These are phyloP conservation scores for Sepioteuthis lessoniana DNA, from an alignment of 2,888 invertebrate genomes.

Conservation along the genomic window DNA sequence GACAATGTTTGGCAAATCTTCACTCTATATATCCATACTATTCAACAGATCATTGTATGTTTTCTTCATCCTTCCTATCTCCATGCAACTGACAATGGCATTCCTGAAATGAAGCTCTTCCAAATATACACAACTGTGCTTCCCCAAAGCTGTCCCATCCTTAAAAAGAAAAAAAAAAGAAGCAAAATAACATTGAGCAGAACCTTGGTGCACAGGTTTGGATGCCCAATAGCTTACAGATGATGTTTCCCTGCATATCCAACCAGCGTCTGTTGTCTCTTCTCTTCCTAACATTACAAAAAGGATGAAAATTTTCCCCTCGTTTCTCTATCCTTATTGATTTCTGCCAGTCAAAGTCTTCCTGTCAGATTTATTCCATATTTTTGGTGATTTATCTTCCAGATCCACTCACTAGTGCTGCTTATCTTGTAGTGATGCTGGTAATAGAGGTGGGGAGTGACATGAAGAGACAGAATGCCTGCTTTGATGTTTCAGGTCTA, in stretches of 20 bases:
- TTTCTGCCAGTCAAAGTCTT: conserved; percentile 33
- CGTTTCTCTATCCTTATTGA: neutral
- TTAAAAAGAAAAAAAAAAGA: neutral
- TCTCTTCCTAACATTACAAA: conserved; percentile 17
- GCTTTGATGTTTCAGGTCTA: conserved; percentile 20
- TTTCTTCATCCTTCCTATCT: conserved; percentile 5
- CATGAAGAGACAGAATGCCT: neutral
- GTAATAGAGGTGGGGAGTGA: neutral
- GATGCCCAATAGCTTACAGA: neutral
- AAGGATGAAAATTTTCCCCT: neutral
- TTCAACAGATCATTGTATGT: neutral
- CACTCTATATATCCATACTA: neutral
- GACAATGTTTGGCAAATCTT: conserved; percentile 6
- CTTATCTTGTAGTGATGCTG: conserved; percentile 8
- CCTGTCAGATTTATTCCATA: conserved; percentile 33
- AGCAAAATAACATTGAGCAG: neutral
- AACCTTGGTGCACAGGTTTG: neutral
- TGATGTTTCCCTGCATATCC: neutral
- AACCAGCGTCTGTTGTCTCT: conserved; percentile 10
- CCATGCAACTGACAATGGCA: conserved; percentile 6
- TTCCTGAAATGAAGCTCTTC: neutral
- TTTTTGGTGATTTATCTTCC: conserved; percentile 33
- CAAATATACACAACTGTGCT: neutral
- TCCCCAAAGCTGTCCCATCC: neutral
- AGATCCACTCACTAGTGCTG: conserved; percentile 1